Percentiles rank a stretch among this genome's conserved stretches.
phyloP scores from a whole-genome alignment of 2,113 vertebrate genomes.

The Podarcis cretensis region DNA sequence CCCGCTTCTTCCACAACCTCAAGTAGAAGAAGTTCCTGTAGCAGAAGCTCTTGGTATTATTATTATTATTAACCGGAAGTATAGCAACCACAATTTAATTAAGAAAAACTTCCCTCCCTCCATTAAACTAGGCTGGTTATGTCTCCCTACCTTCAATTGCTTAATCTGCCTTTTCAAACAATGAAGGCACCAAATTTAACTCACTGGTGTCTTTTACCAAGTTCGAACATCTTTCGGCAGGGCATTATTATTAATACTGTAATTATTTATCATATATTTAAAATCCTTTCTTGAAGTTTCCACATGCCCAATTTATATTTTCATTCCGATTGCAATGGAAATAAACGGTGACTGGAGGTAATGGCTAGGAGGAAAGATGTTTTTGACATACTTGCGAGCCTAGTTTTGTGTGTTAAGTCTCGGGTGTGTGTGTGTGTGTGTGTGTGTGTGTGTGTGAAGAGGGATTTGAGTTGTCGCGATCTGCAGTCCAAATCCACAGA shows the following conservation, averaged over 20 bases:
- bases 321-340: neutral
- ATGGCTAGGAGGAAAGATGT: neutral
- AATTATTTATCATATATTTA: neutral
- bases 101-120: neutral
- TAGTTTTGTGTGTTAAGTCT: neutral
- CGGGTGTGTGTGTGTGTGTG: too few relatives aligned
- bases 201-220: slow-evolving; percentile 63
- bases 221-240: slow-evolving; percentile 52
- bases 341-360: neutral
- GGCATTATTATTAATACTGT: slow-evolving; percentile 22
- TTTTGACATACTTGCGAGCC: neutral
- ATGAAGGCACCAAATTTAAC: slow-evolving; percentile 45
- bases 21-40: slow-evolving; percentile 1
- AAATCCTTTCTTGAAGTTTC: neutral
- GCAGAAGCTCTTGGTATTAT: too few relatives aligned
- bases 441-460: too few relatives aligned
- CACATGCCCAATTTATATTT: neutral
- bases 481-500: neutral
- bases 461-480: neutral
- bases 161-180: slow-evolving; percentile 48
- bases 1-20: neutral
- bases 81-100: neutral
- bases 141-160: slow-evolving; percentile 40
- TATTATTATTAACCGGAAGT: neutral
- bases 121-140: slow-evolving; percentile 17